Evolutionary conservation across 2,797 vertebrate species (phyloP).

Genomic region (Acanthurus leucopareius): DNA sequence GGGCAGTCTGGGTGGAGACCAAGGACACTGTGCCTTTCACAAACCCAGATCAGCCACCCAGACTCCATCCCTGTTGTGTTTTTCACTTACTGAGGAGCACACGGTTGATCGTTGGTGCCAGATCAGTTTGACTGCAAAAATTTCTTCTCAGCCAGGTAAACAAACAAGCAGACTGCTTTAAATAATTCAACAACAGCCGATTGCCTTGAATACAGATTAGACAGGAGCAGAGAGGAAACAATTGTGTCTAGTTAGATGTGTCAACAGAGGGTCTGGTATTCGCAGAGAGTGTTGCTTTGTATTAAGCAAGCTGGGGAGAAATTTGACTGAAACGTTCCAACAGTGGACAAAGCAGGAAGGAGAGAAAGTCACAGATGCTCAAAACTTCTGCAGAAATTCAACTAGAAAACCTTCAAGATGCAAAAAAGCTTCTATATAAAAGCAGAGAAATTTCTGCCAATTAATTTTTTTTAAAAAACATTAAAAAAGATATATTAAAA

Average conservation of each 20-base stretch:
- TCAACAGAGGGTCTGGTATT: conserved; percentile 18
- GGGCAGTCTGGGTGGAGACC: conserved; percentile 29
- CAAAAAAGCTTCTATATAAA: background rate
- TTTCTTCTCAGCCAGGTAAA: conserved; percentile 54
- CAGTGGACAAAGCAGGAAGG: conserved; percentile 9
- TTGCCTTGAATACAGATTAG: conserved; percentile 59
- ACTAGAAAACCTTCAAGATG: background rate
- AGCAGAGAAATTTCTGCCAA: conserved; percentile 9
- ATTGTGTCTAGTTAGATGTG: background rate
- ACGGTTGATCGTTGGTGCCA: conserved; percentile 18
- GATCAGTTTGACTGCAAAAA: conserved; percentile 39
- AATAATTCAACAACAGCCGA: conserved; percentile 66
- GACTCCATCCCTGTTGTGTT: conserved; percentile 12
- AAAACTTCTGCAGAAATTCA: background rate
- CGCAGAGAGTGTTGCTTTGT: conserved; percentile 4
- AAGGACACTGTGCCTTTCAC: conserved; percentile 62
- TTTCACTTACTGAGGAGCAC: conserved; percentile 25
- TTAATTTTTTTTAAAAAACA: no score
- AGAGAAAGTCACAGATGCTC: conserved; percentile 8
- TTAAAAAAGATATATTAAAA: background rate
- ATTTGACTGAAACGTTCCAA: conserved; percentile 5
- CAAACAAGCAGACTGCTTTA: conserved; percentile 57
- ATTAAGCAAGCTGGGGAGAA: conserved; percentile 8
- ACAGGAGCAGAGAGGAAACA: conserved; percentile 19
- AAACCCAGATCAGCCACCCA: conserved; percentile 46